These are phyloP conservation scores for Podarcis muralis DNA, from an alignment of 2,113 vertebrate species.

Conservation along the genomic window DNA sequence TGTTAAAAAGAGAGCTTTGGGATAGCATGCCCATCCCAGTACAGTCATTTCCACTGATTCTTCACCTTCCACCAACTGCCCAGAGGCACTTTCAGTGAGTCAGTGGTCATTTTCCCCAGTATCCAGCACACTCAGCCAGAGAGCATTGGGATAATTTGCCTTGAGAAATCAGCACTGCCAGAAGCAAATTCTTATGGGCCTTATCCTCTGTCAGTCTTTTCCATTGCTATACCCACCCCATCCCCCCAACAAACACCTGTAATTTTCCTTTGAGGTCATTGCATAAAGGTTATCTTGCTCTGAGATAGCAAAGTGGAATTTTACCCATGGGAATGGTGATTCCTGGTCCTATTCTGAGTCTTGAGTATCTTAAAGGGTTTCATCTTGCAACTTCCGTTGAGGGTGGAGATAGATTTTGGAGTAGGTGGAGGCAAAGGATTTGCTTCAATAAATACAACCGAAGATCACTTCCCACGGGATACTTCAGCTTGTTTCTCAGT, in stretches of 20 bases:
- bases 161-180: slow-evolving; percentile 40
- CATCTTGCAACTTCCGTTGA: slow-evolving; percentile 45
- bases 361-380: slow-evolving; percentile 2
- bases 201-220: not conserved
- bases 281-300: slow-evolving; percentile 54
- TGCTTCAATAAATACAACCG: slow-evolving; percentile 59
- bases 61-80: slow-evolving; percentile 43
- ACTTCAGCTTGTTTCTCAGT: not conserved
- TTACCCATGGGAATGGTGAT: slow-evolving; percentile 6
- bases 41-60: not conserved
- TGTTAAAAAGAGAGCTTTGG: not conserved
- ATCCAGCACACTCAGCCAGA: slow-evolving; percentile 15
- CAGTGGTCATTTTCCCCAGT: slow-evolving; percentile 32
- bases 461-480: not conserved
- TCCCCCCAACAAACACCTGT: not conserved
- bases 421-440: accelerated
- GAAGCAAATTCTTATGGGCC: not conserved
- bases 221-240: not conserved
- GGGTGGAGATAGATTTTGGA: slow-evolving; percentile 20
- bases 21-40: not conserved
- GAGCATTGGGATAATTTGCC: slow-evolving; percentile 21
- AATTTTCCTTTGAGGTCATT: not conserved
- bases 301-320: slow-evolving; percentile 12
- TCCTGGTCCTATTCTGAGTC: not conserved
- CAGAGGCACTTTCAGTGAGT: slow-evolving; percentile 8